Percentiles rank a stretch among this genome's conserved stretches.
phyloP scores from a whole-genome alignment of 2,888 invertebrate species.

The Ophioninae sp. region DNA sequence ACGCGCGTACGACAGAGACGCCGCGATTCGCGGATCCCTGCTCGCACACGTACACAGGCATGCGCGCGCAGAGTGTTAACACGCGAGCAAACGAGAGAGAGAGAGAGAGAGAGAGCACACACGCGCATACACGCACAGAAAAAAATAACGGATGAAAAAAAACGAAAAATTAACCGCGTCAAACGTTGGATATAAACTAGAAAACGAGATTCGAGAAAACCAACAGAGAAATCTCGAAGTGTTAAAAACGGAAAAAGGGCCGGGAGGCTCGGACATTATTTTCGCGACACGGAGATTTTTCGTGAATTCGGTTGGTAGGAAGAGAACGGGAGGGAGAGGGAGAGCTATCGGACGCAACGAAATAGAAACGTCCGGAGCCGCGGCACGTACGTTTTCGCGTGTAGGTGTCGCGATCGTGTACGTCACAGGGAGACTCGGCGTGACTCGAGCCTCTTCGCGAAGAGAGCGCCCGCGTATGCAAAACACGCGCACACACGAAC shows the following conservation, averaged over 20 bases:
- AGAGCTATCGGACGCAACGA: not conserved
- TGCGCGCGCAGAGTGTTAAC: constrained; percentile 2
- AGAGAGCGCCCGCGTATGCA: not conserved
- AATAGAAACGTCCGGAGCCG: not conserved
- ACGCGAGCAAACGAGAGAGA: constrained; percentile 61
- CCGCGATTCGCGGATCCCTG: not conserved
- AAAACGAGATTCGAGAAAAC: constrained; percentile 1
- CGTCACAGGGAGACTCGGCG: constrained; percentile 1
- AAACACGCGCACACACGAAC: not conserved
- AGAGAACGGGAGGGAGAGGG: not conserved
- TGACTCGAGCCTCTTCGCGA: not conserved
- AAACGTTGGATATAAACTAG: constrained; percentile 36
- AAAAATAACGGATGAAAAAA: constrained; percentile 33
- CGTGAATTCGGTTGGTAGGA: not conserved
- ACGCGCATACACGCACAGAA: constrained; percentile 29
- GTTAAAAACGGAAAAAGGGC: not conserved
- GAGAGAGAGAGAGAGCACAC: constrained; percentile 63
- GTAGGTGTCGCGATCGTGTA: constrained; percentile 20
- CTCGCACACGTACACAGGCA: not conserved
- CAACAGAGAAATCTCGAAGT: not conserved
- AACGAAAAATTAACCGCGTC: constrained; percentile 19
- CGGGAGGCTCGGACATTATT: not conserved
- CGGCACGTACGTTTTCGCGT: not conserved
- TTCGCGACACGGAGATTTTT: not conserved
- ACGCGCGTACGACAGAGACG: constrained; percentile 41